Evolutionary conservation across 2,888 invertebrate species (phyloP).

Genomic region (Heliconius ethilla): DNA sequence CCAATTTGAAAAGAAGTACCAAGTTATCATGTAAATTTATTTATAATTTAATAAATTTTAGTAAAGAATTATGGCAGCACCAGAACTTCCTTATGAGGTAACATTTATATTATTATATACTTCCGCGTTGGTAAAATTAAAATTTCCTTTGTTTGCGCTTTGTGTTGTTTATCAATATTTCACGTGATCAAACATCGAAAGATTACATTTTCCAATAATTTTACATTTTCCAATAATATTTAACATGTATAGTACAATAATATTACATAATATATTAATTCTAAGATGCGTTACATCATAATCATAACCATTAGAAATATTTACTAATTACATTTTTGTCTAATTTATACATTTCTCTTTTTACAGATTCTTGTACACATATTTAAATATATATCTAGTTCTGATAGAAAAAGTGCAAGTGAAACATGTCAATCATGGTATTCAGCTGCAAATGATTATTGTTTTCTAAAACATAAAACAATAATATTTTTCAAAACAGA

Average conservation of each 20-base stretch:
- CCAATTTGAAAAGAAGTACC: constrained; percentile 9
- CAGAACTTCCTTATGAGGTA: constrained; percentile 75
- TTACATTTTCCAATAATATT: constrained; percentile 17
- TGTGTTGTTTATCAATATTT: constrained; percentile 57
- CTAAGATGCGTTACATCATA: not conserved
- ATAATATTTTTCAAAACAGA: constrained; percentile 74
- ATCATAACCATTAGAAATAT: not conserved
- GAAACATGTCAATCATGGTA: constrained; percentile 86
- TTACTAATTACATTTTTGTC: not conserved
- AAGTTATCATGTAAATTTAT: constrained; percentile 37
- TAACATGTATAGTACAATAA: not conserved
- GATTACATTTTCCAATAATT: constrained; percentile 23
- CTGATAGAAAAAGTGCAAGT: constrained; percentile 85
- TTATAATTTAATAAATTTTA: not conserved
- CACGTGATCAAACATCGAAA: constrained; percentile 62
- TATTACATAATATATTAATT: not conserved
- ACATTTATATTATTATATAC: constrained; percentile 34
- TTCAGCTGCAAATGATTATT: constrained; percentile 84
- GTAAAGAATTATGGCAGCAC: constrained; percentile 46
- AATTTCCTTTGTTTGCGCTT: constrained; percentile 61
- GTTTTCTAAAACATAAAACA: constrained; percentile 79
- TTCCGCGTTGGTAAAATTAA: constrained; percentile 35
- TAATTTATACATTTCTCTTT: constrained; percentile 23
- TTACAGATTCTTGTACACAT: constrained; percentile 84
- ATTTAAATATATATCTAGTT: constrained; percentile 83